Evolutionary conservation across 2,797 vertebrate genomes (phyloP).

Genomic region (Spea hammondii): DNA sequence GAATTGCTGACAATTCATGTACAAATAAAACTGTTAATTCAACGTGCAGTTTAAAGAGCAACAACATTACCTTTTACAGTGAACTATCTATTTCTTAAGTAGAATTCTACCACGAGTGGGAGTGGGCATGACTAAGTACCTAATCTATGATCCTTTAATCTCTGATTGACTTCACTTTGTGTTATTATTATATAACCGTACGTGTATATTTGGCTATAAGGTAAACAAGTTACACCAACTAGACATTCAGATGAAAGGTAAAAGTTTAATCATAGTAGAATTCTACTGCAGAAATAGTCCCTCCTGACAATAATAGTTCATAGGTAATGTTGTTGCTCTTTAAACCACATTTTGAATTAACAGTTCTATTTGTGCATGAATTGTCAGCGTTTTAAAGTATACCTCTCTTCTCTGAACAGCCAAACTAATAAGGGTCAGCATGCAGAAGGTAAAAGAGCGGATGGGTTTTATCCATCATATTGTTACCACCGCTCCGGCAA

Average conservation of each 20-base stretch:
- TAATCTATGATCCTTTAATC: too few relatives aligned
- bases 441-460: constrained; percentile 29
- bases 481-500: constrained; percentile 28
- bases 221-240: too few relatives aligned
- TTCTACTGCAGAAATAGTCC: background rate
- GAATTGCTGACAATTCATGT: constrained; percentile 31
- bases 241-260: too few relatives aligned
- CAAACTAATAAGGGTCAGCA: constrained; percentile 45
- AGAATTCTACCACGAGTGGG: too few relatives aligned
- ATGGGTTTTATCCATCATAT: constrained; percentile 1
- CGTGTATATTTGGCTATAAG: too few relatives aligned
- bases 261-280: too few relatives aligned
- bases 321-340: background rate
- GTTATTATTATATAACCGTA: too few relatives aligned
- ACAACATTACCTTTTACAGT: background rate
- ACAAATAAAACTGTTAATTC: constrained; percentile 27
- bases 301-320: background rate
- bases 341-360: constrained; percentile 20
- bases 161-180: too few relatives aligned
- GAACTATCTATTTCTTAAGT: background rate
- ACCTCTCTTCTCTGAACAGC: background rate
- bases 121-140: too few relatives aligned
- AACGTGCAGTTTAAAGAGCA: constrained; percentile 1
- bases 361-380: constrained; percentile 22
- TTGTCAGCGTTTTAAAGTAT: constrained; percentile 36